A percentile compares a stretch with the other conserved stretches of the same genome.
Evolutionary conservation across 2,113 vertebrate species (phyloP).

Genomic region (cat (Felis catus)): DNA sequence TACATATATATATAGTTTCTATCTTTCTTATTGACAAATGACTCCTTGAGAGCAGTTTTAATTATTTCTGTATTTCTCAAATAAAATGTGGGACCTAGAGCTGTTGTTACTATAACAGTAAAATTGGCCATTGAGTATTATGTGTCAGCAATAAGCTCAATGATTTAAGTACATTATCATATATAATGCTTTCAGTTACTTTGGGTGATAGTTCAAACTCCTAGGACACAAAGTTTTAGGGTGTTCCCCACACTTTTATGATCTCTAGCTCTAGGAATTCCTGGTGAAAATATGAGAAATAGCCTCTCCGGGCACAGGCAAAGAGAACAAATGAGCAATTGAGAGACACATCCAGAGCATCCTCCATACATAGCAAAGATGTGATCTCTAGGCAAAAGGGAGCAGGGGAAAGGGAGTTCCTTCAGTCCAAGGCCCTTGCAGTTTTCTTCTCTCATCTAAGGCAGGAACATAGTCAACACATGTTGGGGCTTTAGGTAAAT

Average conservation of each 20-base stretch:
- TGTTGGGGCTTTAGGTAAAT: neutral
- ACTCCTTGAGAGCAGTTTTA: neutral
- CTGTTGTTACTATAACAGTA: neutral
- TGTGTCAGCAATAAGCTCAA: neutral
- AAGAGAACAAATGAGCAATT: neutral
- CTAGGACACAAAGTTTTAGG: neutral
- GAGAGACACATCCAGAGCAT: neutral
- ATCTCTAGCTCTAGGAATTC: neutral
- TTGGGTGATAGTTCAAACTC: neutral
- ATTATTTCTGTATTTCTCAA: neutral
- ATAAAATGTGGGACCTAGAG: neutral
- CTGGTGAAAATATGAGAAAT: neutral
- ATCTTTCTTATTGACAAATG: neutral
- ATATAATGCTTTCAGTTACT: neutral
- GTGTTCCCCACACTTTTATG: neutral
- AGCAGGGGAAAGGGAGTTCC: neutral
- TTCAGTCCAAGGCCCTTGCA: neutral
- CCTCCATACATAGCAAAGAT: neutral
- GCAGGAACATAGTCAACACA: neutral
- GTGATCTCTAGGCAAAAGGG: neutral
- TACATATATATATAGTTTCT: neutral
- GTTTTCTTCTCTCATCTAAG: neutral
- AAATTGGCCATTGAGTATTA: slow-evolving; percentile 13
- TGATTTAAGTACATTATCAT: neutral
- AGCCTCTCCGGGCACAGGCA: neutral